Percentiles rank a stretch among this genome's conserved stretches.
phyloP scores from a whole-genome alignment of 2,797 vertebrate genomes.

The Enteromius paludinosus region DNA sequence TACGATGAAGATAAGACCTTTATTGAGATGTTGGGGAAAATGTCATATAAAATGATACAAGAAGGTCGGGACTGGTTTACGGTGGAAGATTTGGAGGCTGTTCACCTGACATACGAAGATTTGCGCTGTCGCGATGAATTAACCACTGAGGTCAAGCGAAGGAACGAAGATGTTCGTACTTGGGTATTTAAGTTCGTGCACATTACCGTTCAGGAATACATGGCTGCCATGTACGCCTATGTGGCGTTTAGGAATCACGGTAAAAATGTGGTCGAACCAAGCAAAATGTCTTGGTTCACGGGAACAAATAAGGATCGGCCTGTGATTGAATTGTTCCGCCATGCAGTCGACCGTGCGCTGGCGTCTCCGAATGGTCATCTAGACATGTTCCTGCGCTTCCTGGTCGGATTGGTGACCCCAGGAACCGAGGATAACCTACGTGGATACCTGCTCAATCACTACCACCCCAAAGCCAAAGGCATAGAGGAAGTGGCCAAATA shows the following conservation, averaged over 20 bases:
- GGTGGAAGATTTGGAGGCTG: conserved; percentile 64
- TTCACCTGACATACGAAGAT: conserved; percentile 55
- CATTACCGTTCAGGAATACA: conserved; percentile 74
- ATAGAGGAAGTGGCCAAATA: conserved; percentile 47
- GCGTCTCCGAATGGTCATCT: conserved; percentile 57
- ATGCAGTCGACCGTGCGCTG: conserved; percentile 58
- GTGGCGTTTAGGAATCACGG: conserved; percentile 62
- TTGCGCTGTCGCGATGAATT: conserved; percentile 68
- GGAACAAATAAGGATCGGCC: conserved; percentile 41
- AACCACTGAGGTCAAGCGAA: conserved; percentile 67
- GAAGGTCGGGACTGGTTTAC: conserved; percentile 63
- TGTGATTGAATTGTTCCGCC: conserved; percentile 61
- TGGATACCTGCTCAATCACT: conserved; percentile 56
- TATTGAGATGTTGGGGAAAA: conserved; percentile 66
- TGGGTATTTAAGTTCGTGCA: conserved; percentile 72
- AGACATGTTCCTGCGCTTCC: conserved; percentile 76
- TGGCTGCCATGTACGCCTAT: conserved; percentile 77
- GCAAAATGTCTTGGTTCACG: not conserved
- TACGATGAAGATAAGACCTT: conserved; percentile 45
- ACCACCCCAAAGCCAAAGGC: conserved; percentile 50
- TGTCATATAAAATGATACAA: conserved; percentile 73
- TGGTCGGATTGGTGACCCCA: conserved; percentile 70
- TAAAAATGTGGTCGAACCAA: conserved; percentile 66
- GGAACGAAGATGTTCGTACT: not conserved
- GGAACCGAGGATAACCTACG: conserved; percentile 62